phyloP scores from a whole-genome alignment of 2,797 vertebrate species.

The Pangasius mekongensis region DNA sequence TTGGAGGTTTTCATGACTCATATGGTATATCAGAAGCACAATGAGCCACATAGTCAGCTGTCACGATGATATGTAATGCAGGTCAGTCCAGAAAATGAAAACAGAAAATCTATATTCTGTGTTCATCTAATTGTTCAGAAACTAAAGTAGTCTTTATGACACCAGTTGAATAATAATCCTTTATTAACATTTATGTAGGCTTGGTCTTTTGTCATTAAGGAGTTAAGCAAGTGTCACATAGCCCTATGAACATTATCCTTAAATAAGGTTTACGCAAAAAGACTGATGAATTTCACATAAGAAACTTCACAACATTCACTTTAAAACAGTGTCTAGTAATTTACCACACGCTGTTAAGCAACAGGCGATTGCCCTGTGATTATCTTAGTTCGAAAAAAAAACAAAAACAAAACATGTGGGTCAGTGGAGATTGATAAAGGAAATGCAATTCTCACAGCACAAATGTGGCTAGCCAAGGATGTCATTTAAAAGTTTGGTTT shows the following conservation, averaged over 20 bases:
- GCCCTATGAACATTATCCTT: too few relatives aligned
- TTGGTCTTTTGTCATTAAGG: background rate
- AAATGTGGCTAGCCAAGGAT: background rate
- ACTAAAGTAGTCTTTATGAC: background rate
- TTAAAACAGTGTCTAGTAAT: background rate
- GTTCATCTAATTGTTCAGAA: background rate
- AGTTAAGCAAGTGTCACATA: too few relatives aligned
- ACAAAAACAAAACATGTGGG: background rate
- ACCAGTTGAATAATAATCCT: background rate
- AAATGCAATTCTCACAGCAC: background rate
- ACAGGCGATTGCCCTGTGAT: background rate
- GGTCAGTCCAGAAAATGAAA: background rate
- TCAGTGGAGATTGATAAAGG: background rate
- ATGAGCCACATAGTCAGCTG: background rate
- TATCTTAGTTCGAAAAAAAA: background rate
- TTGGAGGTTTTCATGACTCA: background rate
- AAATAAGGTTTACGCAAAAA: background rate
- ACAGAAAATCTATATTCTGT: background rate
- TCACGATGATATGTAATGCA: background rate
- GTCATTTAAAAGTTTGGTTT: background rate
- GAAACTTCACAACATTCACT: background rate
- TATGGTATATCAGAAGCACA: background rate
- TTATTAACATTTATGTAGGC: background rate
- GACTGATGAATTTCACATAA: constrained; percentile 1
- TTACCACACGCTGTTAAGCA: background rate